Evolutionary conservation across 2,888 invertebrate genomes (phyloP).

Genomic region (Epinotia demarniana): DNA sequence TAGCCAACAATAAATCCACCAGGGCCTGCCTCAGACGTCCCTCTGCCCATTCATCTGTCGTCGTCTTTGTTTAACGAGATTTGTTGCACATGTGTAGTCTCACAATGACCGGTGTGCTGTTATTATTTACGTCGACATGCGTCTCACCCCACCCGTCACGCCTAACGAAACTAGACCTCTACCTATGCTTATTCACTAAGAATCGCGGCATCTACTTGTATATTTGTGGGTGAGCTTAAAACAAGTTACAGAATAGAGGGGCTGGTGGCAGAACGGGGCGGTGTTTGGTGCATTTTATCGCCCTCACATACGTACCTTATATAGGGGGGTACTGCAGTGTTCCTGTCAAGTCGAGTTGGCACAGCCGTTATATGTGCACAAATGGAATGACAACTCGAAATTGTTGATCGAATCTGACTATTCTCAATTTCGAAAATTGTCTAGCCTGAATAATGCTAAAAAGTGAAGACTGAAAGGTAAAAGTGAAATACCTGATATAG

Average conservation of each 20-base stretch:
- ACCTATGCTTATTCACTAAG: no score
- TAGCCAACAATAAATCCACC: conserved; percentile 27
- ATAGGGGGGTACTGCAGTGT: neutral
- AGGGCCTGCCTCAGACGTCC: conserved; percentile 25
- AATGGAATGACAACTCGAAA: no score
- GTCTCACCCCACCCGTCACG: no score
- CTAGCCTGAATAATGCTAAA: no score
- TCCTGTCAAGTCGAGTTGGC: neutral
- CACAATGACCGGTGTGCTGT: conserved; percentile 41
- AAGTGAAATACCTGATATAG: no score
- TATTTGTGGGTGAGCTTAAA: no score
- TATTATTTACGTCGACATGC: no score
- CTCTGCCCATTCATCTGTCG: conserved; percentile 39
- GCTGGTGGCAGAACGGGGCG: conserved; percentile 7
- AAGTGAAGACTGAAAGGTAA: no score
- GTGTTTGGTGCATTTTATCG: conserved; percentile 10
- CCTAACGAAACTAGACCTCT: no score
- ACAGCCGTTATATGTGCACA: neutral
- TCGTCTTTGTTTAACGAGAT: conserved; percentile 59
- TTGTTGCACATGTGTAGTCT: conserved; percentile 53
- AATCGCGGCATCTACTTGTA: no score
- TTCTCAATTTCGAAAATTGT: no score
- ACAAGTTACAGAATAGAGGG: conserved; percentile 7
- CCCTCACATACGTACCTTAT: neutral
- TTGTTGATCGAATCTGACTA: no score